Percentiles rank a stretch among this genome's conserved stretches.
Evolutionary conservation across 1,140 invertebrate genomes (phyloP).

Genomic region (Zaprionus africanus): DNA sequence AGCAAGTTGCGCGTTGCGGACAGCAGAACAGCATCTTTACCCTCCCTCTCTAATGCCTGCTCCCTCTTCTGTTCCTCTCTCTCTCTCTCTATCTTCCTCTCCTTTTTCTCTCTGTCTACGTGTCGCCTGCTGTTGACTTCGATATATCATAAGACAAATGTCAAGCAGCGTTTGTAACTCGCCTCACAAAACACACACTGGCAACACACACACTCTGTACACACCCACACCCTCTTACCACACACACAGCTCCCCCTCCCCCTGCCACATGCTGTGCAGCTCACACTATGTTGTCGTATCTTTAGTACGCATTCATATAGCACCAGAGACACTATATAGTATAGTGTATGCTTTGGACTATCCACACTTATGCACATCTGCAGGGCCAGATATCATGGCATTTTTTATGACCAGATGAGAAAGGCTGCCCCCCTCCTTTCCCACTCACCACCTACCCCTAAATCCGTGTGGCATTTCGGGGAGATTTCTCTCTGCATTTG

Average conservation of each 20-base stretch:
- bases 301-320: conserved; percentile 40
- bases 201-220: conserved; percentile 11
- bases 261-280: conserved; percentile 28
- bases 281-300: conserved; percentile 35
- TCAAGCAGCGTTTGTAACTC: conserved; percentile 64
- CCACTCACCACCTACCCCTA: not conserved
- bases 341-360: conserved; percentile 18
- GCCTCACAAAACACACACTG: conserved; percentile 39
- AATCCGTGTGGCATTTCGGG: conserved; percentile 24
- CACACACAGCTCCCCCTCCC: not conserved
- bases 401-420: conserved; percentile 66
- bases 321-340: conserved; percentile 31
- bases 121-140: conserved; percentile 56
- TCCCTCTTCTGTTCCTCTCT: not conserved
- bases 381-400: conserved; percentile 52
- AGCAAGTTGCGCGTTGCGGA: conserved; percentile 20
- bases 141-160: conserved; percentile 67
- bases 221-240: not conserved
- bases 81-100: no score
- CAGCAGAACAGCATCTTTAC: conserved; percentile 4
- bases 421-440: not conserved
- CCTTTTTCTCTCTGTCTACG: not conserved
- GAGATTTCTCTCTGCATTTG: conserved; percentile 62
- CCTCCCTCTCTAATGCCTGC: not conserved
- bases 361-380: conserved; percentile 12